Evolutionary conservation across 1,140 invertebrate genomes (phyloP).

Genomic region (Drosophila cardini): DNA sequence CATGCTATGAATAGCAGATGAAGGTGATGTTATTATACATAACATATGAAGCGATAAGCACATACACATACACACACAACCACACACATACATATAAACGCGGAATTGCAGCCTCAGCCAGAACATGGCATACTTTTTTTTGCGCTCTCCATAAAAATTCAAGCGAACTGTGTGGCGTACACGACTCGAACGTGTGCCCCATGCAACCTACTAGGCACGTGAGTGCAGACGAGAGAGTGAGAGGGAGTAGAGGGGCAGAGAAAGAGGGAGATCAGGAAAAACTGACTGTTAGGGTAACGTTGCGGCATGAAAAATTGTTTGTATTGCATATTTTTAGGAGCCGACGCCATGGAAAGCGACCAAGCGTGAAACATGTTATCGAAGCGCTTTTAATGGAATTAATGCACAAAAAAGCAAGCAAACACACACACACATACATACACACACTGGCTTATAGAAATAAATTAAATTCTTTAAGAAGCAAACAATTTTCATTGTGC

Average conservation of each 20-base stretch:
- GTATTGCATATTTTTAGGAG: conserved; percentile 73
- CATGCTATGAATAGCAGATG: conserved; percentile 74
- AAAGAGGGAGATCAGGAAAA: conserved; percentile 5
- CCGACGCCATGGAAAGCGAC: conserved; percentile 51
- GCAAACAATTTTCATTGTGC: not conserved
- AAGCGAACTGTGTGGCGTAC: conserved; percentile 30
- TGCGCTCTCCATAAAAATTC: conserved; percentile 43
- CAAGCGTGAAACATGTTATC: conserved; percentile 73
- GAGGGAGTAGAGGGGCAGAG: not conserved
- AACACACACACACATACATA: conserved; percentile 23
- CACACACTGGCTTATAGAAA: conserved; percentile 19
- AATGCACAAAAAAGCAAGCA: conserved; percentile 55
- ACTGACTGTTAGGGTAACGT: conserved; percentile 28
- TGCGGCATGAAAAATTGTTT: conserved; percentile 68
- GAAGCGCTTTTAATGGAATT: conserved; percentile 72
- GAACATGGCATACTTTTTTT: conserved; percentile 32
- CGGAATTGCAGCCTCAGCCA: conserved; percentile 9
- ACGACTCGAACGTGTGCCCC: conserved; percentile 5
- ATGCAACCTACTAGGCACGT: conserved; percentile 47
- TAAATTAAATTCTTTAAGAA: conserved; percentile 52
- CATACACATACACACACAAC: conserved; percentile 23
- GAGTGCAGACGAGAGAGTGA: conserved; percentile 36
- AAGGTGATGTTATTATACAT: conserved; percentile 56
- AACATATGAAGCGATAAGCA: conserved; percentile 56
- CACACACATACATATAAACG: not conserved